Evolutionary conservation across 2,113 vertebrate genomes (phyloP), one percentile per base, ranked within the genome.

Genomic region (Bombycilla garrulus): DNA sequence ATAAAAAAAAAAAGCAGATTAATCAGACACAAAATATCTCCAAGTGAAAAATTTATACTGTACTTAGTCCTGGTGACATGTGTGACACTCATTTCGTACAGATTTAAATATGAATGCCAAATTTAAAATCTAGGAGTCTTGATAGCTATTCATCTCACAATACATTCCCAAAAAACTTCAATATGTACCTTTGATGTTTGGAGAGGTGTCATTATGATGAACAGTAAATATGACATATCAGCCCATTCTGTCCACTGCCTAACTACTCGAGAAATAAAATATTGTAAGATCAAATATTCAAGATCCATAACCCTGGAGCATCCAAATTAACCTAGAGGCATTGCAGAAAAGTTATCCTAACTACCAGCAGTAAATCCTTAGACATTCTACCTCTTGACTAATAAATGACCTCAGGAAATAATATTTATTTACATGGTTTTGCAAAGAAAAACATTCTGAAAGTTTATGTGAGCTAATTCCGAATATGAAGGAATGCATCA

Each of bases 341-440:
- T 5, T 77, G 33, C 40, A 95, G 31, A 78, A 92, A 74, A 88
- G 66, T 33, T 31, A 11, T 51, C 57, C 26, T 82, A 80, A 94
- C 45, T 92, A 62, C 91, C 54, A 88, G 47, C 11, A 90, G 33
- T 44, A 9, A 79, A 45, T 50, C 42, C 44, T 92, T 73, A 96
- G 93, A 92, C 71, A 95, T 86, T 97, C 44, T 74, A 40, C 86
- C 53, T 90, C 73, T 74, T 70, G 71, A 36, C 57, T 90, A 96
- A 95, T 62, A 96, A 96, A 96, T 90, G 15, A 53, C 86, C 94
- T 78, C 54, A 84, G 72, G 86, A 95, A 93, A 93, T 90, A 88
- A 57, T 81, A 94, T 84, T 96, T 96, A 93, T 96, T 96, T 96
- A 91, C 83, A 61, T 78, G 42, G 20, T 45, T 84, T 96, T 92